Evolutionary conservation across 1,140 invertebrate genomes (phyloP).

Genomic region (Papilio polytes): DNA sequence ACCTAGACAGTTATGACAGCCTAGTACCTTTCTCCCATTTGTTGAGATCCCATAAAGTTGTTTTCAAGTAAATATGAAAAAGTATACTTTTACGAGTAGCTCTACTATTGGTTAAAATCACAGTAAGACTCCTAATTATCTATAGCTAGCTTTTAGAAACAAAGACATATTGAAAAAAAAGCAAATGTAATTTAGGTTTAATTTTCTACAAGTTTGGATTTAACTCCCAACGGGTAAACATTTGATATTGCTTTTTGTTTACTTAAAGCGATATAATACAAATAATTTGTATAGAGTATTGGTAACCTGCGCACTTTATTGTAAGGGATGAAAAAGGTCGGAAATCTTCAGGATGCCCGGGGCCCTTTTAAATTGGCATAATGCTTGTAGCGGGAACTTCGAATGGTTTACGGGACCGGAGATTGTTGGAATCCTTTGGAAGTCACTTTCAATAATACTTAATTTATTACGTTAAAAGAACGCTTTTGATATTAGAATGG

Average conservation of each 20-base stretch:
- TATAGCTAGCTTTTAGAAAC: neutral
- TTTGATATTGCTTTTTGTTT: conserved; percentile 13
- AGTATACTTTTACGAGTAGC: neutral
- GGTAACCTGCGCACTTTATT: conserved; percentile 8
- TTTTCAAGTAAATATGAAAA: neutral
- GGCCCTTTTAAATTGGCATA: conserved; percentile 39
- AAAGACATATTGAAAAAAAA: neutral
- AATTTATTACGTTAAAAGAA: conserved; percentile 30
- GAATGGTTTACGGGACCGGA: conserved; percentile 1
- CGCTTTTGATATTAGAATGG: conserved; percentile 2
- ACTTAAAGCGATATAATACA: neutral
- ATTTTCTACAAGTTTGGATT: neutral
- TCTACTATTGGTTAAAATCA: neutral
- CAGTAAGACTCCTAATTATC: neutral
- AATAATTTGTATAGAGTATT: conserved; percentile 4
- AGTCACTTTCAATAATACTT: conserved; percentile 23
- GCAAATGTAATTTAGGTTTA: neutral
- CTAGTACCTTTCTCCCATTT: neutral
- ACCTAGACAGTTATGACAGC: neutral
- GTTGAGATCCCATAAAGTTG: neutral
- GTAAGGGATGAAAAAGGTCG: conserved; percentile 38
- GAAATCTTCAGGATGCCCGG: conserved; percentile 17
- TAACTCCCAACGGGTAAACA: neutral
- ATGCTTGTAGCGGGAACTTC: conserved; percentile 1
- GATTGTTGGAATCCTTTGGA: conserved; percentile 28